phyloP scores from a whole-genome alignment of 2,888 invertebrate genomes.

The Cylindroiulus punctatus region DNA sequence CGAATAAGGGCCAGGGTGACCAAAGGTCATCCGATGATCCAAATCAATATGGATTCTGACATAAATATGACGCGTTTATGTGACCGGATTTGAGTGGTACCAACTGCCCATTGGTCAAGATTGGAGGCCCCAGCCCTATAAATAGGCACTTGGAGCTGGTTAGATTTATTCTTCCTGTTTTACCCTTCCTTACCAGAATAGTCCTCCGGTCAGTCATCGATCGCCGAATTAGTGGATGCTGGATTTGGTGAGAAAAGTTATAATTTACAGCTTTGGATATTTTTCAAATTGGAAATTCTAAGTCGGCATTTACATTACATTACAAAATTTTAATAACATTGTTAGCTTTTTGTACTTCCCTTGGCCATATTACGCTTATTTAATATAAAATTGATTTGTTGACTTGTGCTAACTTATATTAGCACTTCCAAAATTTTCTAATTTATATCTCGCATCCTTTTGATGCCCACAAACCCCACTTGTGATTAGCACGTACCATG shows the following conservation, averaged over 20 bases:
- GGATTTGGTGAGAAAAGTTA: not conserved
- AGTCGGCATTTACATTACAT: no score
- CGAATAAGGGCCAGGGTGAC: not conserved
- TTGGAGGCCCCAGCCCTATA: not conserved
- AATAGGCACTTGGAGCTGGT: not conserved
- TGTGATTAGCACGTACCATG: no score
- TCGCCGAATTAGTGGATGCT: not conserved
- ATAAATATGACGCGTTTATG: no score
- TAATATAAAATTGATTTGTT: no score
- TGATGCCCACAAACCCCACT: no score
- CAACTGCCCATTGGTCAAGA: slow-evolving; percentile 3
- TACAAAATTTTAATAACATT: no score
- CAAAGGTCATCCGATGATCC: not conserved
- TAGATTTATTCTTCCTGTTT: not conserved
- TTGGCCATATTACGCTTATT: no score
- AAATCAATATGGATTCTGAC: not conserved
- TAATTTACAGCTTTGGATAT: not conserved
- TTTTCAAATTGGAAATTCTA: no score
- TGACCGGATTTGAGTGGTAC: not conserved
- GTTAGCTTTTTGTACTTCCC: no score
- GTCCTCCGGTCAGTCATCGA: not conserved
- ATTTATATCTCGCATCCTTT: no score
- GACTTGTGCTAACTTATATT: no score
- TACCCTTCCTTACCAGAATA: not conserved
- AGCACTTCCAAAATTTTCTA: no score